phyloP scores from a whole-genome alignment of 2,113 vertebrate species.

The Rissa tridactyla region DNA sequence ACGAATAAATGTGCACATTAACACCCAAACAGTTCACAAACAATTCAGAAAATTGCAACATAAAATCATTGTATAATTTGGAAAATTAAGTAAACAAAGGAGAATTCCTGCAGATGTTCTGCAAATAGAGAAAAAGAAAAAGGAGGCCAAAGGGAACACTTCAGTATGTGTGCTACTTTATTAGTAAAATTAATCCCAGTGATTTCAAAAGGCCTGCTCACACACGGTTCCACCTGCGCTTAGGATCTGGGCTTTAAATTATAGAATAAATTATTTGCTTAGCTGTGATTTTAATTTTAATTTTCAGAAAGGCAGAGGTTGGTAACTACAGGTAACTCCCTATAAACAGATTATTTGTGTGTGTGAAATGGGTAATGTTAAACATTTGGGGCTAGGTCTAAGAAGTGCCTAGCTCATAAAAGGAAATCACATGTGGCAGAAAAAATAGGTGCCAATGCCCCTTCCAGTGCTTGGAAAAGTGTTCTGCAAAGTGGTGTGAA shows the following conservation, averaged over 20 bases:
- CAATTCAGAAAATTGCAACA: conserved; percentile 22
- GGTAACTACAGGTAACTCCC: background rate
- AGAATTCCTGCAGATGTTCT: background rate
- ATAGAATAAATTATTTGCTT: background rate
- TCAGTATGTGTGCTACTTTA: background rate
- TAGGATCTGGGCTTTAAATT: background rate
- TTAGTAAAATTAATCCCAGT: background rate
- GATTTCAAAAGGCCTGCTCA: background rate
- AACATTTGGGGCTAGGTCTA: background rate
- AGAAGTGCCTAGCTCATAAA: background rate
- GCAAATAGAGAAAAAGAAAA: background rate
- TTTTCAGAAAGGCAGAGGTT: background rate
- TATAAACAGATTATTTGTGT: background rate
- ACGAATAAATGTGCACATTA: background rate
- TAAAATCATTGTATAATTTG: background rate
- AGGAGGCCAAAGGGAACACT: background rate
- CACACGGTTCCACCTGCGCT: background rate
- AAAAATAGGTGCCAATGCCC: background rate
- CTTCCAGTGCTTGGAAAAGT: background rate
- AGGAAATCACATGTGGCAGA: background rate
- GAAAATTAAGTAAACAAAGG: conserved; percentile 1
- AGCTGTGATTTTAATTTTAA: background rate
- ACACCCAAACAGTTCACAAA: background rate
- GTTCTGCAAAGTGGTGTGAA: background rate
- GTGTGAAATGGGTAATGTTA: background rate